These are phyloP conservation scores for Crax fasciolata DNA, from an alignment of 2,797 vertebrate genomes.

Conservation along the genomic window DNA sequence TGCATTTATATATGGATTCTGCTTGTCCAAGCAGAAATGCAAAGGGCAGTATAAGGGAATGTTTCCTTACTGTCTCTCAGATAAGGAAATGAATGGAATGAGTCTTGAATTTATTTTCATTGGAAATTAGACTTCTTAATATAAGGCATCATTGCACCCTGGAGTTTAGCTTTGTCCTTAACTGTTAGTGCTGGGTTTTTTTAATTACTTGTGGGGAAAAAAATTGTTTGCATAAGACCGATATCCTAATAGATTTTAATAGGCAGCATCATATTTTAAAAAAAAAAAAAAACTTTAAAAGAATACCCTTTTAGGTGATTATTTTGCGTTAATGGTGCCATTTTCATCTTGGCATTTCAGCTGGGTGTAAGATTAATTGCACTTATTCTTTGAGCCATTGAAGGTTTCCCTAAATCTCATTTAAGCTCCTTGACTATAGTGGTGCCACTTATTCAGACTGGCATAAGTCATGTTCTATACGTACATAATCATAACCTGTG, in stretches of 20 bases:
- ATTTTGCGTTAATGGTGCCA: neutral
- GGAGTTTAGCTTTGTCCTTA: neutral
- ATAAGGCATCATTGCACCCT: neutral
- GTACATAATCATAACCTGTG: rapidly evolving
- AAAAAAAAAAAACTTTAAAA: neutral
- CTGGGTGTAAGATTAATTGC: neutral
- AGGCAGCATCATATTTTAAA: neutral
- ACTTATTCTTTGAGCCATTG: neutral
- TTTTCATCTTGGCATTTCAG: neutral
- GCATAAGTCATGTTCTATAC: neutral
- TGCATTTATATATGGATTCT: neutral
- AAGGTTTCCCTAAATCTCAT: neutral
- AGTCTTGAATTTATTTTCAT: neutral
- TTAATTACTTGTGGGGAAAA: too few species aligned
- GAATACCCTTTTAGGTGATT: neutral
- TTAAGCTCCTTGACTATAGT: rapidly evolving
- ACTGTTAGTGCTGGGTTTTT: neutral
- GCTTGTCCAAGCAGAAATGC: neutral
- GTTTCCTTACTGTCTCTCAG: neutral
- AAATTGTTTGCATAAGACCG: neutral
- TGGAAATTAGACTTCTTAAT: neutral
- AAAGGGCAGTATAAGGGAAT: neutral
- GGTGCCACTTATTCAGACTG: neutral
- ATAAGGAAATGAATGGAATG: neutral
- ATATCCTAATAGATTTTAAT: neutral